Base-by-base conservation (phyloP, 2,888 invertebrate genomes). In the Boloria selene region DNA sequence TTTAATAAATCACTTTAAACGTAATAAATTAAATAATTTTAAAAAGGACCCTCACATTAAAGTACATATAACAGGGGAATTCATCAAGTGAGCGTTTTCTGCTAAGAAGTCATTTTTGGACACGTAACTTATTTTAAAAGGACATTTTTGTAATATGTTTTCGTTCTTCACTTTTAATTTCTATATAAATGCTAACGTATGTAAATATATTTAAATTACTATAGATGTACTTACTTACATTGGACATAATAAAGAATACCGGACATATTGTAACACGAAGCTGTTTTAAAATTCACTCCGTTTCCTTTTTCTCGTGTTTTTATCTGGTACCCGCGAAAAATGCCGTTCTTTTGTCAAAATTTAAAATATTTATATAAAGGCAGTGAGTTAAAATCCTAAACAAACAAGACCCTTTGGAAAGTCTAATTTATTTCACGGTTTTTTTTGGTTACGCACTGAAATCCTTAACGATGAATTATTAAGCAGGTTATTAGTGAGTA, bases 361-460 rank as follows among this genome's bases (percentile, higher is more conserved):
- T 56, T 22, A 18, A 49, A 49, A 50, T 54, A 53, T 62, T 62
- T 62, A 38, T 31, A 62, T 13, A 53, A 62, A 55, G 31, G 17
- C 62, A 53, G 62, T 47, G 54, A 44, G 53, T 54, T 53, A 53
- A 26, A 53, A 13, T 47, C 62, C 62, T 55, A 62, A 62, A 62
- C 51, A 62, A 62, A 62, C 62, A 62, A 13, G 16, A 45, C 62
- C 54, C 54, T 45, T 55, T 3, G 45, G 44, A 54, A 54, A 54
- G 54, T 54, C 31, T 17, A 55, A 62, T 62, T 55, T 47, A 62
- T 62, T 55, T 55, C 45, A 13, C 47, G 45, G 45, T 53, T 44
- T 62, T 55, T n/a, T 53, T 62, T 53, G 14, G n/a, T 52, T 17
- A 53, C 22, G 38, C 17, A 10, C 31, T 47, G 50, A 49, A 59